phyloP scores from a whole-genome alignment of 2,888 invertebrate species.

The Parasteatoda lunata region DNA sequence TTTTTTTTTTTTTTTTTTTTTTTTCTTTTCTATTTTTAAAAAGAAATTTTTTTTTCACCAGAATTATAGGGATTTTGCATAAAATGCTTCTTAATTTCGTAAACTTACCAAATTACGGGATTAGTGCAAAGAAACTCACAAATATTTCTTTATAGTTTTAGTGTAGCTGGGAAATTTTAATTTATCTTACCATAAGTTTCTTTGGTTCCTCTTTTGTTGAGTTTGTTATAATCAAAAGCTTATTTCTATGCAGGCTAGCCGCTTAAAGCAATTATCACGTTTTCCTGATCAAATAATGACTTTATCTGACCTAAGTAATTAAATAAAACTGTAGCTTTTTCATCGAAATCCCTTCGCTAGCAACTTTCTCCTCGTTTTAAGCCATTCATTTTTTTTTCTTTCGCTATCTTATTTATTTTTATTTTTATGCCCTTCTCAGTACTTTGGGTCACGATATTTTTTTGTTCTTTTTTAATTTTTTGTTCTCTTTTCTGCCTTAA shows the following conservation, averaged over 20 bases:
- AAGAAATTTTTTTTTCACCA: not conserved
- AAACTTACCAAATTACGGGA: no score
- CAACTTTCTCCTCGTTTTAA: not conserved
- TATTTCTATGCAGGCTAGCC: not conserved
- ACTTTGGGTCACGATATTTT: slow-evolving; percentile 5
- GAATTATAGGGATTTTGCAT: not conserved
- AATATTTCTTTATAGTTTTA: no score
- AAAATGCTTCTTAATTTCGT: no score
- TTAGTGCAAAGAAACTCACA: no score
- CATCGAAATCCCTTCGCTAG: slow-evolving; percentile 5
- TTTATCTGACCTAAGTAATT: slow-evolving; percentile 5
- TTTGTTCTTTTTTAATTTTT: not conserved
- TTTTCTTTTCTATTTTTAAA: not conserved
- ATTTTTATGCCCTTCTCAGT: not conserved
- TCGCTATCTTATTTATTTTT: not conserved
- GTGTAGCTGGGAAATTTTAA: no score
- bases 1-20: not conserved
- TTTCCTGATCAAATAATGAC: slow-evolving; percentile 1
- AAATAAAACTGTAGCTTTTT: slow-evolving; percentile 1
- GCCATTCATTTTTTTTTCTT: not conserved
- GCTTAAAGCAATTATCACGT: slow-evolving; percentile 5
- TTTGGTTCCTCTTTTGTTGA: no score
- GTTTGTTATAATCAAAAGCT: no score
- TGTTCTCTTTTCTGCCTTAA: not conserved
- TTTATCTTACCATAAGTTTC: no score